A percentile compares a stretch with the other conserved stretches of the same genome.
These are phyloP conservation scores for Solea senegalensis DNA, from an alignment of 2,113 vertebrate species.

Conservation along the genomic window DNA sequence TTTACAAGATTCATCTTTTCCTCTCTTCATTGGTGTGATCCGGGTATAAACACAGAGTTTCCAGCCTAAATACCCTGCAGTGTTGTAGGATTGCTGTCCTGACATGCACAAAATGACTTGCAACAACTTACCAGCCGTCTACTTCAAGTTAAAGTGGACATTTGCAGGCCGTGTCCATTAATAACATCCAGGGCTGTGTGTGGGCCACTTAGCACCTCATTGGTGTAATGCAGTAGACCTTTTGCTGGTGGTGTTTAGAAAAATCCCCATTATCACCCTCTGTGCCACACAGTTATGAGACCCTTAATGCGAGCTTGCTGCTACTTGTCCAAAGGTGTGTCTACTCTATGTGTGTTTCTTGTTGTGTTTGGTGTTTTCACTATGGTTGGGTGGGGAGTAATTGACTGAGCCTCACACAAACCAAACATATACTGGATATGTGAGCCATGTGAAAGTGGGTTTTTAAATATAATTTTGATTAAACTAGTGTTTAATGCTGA, in stretches of 20 bases:
- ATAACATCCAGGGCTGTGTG: slow-evolving; percentile 27
- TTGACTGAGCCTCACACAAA: slow-evolving; percentile 63
- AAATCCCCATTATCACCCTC: slow-evolving; percentile 59
- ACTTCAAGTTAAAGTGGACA: slow-evolving; percentile 7
- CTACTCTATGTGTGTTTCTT: slow-evolving; percentile 33
- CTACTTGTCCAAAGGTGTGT: slow-evolving; percentile 65
- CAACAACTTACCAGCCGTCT: slow-evolving; percentile 2
- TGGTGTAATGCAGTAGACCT: slow-evolving; percentile 26
- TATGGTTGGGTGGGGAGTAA: slow-evolving; percentile 30
- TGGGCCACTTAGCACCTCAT: slow-evolving; percentile 53
- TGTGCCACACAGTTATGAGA: slow-evolving; percentile 53
- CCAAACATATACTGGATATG: slow-evolving; percentile 64
- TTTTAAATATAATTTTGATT: slow-evolving; percentile 39
- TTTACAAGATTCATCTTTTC: background rate
- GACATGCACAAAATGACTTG: background rate
- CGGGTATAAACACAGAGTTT: background rate
- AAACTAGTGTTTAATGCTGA: slow-evolving; percentile 17
- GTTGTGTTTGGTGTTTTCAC: slow-evolving; percentile 33
- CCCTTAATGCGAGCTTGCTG: slow-evolving; percentile 53
- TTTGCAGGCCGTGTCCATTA: slow-evolving; percentile 9
- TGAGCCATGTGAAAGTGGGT: slow-evolving; percentile 46
- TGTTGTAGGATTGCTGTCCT: background rate
- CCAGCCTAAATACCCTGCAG: background rate
- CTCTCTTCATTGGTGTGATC: background rate
- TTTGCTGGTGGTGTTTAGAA: slow-evolving; percentile 24